A percentile compares a stretch with the other conserved stretches of the same genome.
phyloP scores from a whole-genome alignment of 2,888 invertebrate species.

The Nymphalis polychloros region DNA sequence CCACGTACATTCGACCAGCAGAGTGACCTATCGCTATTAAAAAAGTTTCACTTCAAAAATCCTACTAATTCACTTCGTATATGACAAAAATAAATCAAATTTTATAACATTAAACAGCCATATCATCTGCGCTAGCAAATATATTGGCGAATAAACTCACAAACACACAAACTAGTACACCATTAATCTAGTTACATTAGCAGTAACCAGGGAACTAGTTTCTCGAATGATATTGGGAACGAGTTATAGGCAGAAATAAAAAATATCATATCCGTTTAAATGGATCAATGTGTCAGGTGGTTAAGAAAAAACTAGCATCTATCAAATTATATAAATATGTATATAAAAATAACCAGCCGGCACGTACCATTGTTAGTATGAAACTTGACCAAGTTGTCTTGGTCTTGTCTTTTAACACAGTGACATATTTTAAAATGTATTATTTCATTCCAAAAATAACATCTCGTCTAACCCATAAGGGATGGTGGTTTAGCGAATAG shows the following conservation, averaged over 20 bases:
- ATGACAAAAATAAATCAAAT: not conserved
- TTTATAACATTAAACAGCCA: not conserved
- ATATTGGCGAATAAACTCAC: conserved; percentile 5
- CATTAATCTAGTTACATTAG: conserved; percentile 22
- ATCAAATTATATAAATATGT: conserved; percentile 22
- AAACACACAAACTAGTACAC: conserved; percentile 13
- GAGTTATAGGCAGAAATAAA: conserved; percentile 28
- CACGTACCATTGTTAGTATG: conserved; percentile 33
- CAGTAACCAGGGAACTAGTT: conserved; percentile 12
- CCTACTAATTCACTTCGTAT: too few species aligned
- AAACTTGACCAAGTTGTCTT: conserved; percentile 4
- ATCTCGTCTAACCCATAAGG: too few species aligned
- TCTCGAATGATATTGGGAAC: conserved; percentile 12
- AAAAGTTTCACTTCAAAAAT: too few species aligned
- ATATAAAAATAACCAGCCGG: conserved; percentile 33
- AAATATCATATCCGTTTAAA: conserved; percentile 24
- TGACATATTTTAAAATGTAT: too few species aligned
- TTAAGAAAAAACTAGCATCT: conserved; percentile 30
- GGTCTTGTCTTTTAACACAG: not conserved
- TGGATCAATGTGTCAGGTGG: conserved; percentile 31
- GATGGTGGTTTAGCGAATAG: too few species aligned
- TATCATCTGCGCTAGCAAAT: not conserved
- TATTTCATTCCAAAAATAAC: too few species aligned
- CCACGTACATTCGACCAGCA: too few species aligned
- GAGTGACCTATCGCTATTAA: too few species aligned